These are phyloP conservation scores for Leptinotarsa haldemani DNA, from an alignment of 2,888 invertebrate species.

Conservation along the genomic window DNA sequence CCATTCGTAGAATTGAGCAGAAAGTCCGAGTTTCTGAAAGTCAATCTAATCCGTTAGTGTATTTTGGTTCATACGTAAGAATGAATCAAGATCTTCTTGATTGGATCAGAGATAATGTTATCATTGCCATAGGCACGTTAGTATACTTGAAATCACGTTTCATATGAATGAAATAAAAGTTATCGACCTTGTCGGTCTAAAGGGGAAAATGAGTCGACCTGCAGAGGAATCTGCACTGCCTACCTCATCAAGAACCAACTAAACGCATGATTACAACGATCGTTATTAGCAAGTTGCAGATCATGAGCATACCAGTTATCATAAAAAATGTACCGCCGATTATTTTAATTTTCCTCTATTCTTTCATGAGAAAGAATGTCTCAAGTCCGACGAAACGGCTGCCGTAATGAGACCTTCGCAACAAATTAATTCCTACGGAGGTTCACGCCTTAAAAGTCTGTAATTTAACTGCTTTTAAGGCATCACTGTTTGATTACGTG, in stretches of 20 bases:
- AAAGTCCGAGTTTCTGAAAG: too few species aligned
- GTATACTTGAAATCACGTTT: too few species aligned
- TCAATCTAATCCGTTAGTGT: too few species aligned
- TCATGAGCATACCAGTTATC: conserved; percentile 2
- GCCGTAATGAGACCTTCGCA: conserved; percentile 19
- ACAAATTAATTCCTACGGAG: conserved; percentile 16
- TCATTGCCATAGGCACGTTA: too few species aligned
- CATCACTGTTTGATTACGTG: conserved; percentile 23
- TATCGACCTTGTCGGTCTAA: too few species aligned
- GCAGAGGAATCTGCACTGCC: background rate
- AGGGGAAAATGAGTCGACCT: background rate
- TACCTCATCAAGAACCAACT: background rate
- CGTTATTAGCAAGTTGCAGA: conserved; percentile 2
- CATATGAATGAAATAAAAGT: too few species aligned
- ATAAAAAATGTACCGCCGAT: conserved; percentile 7
- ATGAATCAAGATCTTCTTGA: too few species aligned
- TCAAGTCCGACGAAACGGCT: conserved; percentile 8
- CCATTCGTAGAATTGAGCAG: too few species aligned
- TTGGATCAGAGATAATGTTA: too few species aligned
- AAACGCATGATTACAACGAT: background rate
- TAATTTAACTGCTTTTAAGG: conserved; percentile 22
- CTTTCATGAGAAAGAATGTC: conserved; percentile 13
- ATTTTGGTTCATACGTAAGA: too few species aligned
- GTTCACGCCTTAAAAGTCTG: conserved; percentile 22
- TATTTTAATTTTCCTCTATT: conserved; percentile 14